Base-by-base conservation (phyloP, 2,797 vertebrate species). In the Falco concolor region DNA sequence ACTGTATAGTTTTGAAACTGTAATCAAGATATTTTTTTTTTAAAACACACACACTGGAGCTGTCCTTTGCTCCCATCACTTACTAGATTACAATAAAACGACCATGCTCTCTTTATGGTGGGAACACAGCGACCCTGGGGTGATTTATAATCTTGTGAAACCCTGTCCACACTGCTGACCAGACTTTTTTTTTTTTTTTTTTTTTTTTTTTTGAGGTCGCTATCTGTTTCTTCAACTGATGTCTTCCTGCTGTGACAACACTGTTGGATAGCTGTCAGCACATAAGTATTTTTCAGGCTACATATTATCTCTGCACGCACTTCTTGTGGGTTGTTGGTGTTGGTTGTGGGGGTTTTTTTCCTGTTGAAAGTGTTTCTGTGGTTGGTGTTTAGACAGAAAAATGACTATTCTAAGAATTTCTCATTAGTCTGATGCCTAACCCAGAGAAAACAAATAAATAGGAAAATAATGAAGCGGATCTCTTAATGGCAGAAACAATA, bases 171-270 rank as follows among this genome's bases (percentile, higher is more conserved):
- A 96, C 96, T 97, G 97, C 98, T 98, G 98, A 98, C 98, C 98
- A 98, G 97, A 98, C 98, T 98, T 98, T 97, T 96, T 94, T 42
- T 36, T 23, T 57, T 98, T 97, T 42, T 36, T 23, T 57, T 98
- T 97, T 96, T 96, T 95, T 79, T 78, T 69, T 94, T 97, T 97
- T 96, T 96, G 91, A 98, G 98, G 98, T 98, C 92, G 21, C 98
- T 98, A 98, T 98, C 98, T 98, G 98, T 98, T 99, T 98, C 98
- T 99, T 98, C 98, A 98, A 98, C 98, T 98, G 98, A 99, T 99
- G 98, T 98, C 98, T 99, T 99, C 99, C 99, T 98, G 99, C 99
- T 99, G 99, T 98, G 99, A 99, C 98, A 98, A 98, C 98, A 98
- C 98, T 98, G 99, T 98, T 98, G 99, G 99, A 98, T 98, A 98